These are phyloP conservation scores for Ectemnius lituratus DNA, from an alignment of 2,888 invertebrate genomes.

Conservation along the genomic window DNA sequence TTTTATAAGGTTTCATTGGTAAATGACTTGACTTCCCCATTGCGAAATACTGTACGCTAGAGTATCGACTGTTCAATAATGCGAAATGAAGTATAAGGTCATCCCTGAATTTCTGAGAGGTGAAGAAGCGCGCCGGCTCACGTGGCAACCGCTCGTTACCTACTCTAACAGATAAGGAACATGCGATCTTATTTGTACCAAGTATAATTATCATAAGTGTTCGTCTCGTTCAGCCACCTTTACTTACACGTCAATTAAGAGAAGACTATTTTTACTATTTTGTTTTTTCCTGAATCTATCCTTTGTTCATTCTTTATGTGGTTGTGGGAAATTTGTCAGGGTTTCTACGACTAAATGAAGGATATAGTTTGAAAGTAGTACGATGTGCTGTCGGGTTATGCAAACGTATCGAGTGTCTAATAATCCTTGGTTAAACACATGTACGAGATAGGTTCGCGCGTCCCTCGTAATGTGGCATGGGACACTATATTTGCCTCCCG, in stretches of 20 bases:
- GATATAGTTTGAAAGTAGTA: too few relatives aligned
- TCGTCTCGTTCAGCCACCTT: constrained; percentile 46
- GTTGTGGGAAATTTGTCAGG: too few relatives aligned
- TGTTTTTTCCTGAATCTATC: too few relatives aligned
- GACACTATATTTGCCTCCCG: constrained; percentile 63
- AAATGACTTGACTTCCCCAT: too few relatives aligned
- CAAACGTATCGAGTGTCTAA: constrained; percentile 20
- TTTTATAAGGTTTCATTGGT: too few relatives aligned
- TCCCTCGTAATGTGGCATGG: constrained; percentile 57
- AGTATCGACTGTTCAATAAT: too few relatives aligned
- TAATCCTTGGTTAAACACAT: constrained; percentile 60
- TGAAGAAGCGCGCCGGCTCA: constrained; percentile 2
- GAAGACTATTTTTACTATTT: constrained; percentile 12
- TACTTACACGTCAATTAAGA: constrained; percentile 19
- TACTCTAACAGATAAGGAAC: constrained; percentile 63
- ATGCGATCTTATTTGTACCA: constrained; percentile 68
- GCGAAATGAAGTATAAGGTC: constrained; percentile 39
- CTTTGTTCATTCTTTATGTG: too few relatives aligned
- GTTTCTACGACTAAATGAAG: too few relatives aligned
- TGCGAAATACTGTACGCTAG: too few relatives aligned
- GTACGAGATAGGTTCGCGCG: constrained; percentile 28
- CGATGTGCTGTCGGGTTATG: too few relatives aligned
- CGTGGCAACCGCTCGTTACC: constrained; percentile 39
- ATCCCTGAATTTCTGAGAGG: constrained; percentile 30
- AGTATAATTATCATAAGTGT: constrained; percentile 71